phyloP scores from a whole-genome alignment of 2,797 vertebrate genomes.

The Agapornis canus region DNA sequence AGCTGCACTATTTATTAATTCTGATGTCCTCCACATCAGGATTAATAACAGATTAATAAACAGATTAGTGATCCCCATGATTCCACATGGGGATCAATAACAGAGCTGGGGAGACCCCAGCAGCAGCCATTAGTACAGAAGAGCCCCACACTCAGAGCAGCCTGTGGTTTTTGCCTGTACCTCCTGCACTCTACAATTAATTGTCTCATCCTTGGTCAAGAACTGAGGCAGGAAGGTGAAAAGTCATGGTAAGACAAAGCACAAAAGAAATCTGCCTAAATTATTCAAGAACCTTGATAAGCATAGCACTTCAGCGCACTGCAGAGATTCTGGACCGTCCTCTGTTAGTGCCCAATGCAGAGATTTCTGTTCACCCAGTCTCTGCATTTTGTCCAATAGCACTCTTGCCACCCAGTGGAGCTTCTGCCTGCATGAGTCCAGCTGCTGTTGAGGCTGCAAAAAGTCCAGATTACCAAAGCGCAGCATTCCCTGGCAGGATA shows the following conservation, averaged over 20 bases:
- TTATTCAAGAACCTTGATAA: neutral
- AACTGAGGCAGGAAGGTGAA: neutral
- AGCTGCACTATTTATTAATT: neutral
- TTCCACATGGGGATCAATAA: accelerated
- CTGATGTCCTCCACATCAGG: accelerated
- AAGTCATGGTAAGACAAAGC: neutral
- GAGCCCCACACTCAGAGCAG: neutral
- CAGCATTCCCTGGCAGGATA: no score
- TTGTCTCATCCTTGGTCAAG: neutral
- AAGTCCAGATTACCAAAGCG: neutral
- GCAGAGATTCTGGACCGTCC: neutral
- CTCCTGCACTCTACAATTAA: accelerated
- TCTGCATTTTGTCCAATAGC: neutral
- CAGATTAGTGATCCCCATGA: neutral
- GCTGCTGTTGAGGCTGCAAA: accelerated
- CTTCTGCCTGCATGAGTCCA: neutral
- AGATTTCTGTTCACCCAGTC: neutral
- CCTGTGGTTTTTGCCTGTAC: neutral
- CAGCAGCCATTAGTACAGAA: neutral
- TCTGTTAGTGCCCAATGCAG: accelerated
- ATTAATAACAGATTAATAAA: accelerated
- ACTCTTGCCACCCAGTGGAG: neutral
- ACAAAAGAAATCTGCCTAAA: neutral
- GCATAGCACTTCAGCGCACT: accelerated
- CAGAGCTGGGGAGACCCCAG: neutral